phyloP scores from a whole-genome alignment of 2,113 vertebrate genomes.

The Arvicanthis niloticus region DNA sequence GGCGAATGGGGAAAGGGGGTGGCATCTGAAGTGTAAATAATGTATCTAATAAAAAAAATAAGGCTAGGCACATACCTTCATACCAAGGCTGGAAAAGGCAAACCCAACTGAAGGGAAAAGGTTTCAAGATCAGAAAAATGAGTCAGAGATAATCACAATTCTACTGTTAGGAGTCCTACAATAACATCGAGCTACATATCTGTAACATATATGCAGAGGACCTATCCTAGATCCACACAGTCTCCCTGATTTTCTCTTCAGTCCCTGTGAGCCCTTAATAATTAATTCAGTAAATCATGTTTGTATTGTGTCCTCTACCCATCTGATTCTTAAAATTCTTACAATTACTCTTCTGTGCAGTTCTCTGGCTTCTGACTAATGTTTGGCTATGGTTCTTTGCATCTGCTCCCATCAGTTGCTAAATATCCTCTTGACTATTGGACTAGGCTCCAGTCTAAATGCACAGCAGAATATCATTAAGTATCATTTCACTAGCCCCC shows the following conservation, averaged over 20 bases:
- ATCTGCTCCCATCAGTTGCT: not conserved
- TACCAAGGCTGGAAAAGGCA: not conserved
- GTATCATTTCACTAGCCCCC: not conserved
- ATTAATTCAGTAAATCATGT: not conserved
- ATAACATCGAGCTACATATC: not conserved
- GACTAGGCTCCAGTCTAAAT: not conserved
- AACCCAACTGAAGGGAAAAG: not conserved
- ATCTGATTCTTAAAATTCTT: not conserved
- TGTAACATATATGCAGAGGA: not conserved
- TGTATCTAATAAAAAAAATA: too few species aligned
- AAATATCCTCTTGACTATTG: not conserved
- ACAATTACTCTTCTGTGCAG: too few species aligned
- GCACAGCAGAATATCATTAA: not conserved
- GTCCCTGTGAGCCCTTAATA: not conserved
- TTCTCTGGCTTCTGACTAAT: not conserved
- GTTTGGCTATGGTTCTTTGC: not conserved
- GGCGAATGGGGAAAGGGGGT: too few species aligned
- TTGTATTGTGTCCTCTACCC: not conserved
- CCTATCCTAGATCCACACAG: not conserved
- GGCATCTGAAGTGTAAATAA: too few species aligned
- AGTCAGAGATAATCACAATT: not conserved
- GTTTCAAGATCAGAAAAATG: too few species aligned
- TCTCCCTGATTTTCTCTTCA: not conserved
- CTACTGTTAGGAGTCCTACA: not conserved
- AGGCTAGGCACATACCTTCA: not conserved